A percentile compares a stretch with the other conserved stretches of the same genome.
Conservation (phyloP, 2,888 invertebrate species). For the Caenorhabditis panamensis region DNA sequence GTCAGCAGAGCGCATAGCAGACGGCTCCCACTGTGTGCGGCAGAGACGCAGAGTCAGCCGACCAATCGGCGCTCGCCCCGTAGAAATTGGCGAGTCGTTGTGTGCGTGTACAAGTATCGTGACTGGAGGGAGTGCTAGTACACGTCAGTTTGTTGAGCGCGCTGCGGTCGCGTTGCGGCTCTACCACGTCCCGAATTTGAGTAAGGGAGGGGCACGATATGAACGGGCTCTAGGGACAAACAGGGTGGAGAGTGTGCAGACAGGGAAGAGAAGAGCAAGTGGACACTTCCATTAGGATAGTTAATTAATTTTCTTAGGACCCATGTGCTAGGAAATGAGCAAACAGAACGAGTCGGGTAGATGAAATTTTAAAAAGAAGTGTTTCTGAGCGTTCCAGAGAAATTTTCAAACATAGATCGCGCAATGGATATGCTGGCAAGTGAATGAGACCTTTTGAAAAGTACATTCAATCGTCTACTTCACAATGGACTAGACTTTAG, state of each 20-base stretch:
- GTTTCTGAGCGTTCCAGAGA: too few relatives aligned
- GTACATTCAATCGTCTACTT: background rate
- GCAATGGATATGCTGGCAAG: too few relatives aligned
- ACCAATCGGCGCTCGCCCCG: constrained; percentile 56
- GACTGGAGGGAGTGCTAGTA: constrained; percentile 25
- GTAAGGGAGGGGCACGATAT: background rate
- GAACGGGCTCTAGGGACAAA: background rate
- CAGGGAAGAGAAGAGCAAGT: too few relatives aligned
- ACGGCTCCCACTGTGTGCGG: constrained; percentile 21
- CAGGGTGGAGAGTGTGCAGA: too few relatives aligned
- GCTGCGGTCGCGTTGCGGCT: constrained; percentile 32
- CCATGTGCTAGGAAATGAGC: too few relatives aligned
- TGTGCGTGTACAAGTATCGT: constrained; percentile 12
- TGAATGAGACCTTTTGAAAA: too few relatives aligned
- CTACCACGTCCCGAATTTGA: background rate
- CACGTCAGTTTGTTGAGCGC: constrained; percentile 49
- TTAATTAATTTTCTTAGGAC: too few relatives aligned
- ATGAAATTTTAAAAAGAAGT: too few relatives aligned
- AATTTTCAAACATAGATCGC: too few relatives aligned
- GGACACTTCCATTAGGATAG: too few relatives aligned
- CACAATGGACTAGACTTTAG: background rate
- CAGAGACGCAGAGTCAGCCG: constrained; percentile 49
- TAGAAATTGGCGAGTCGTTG: constrained; percentile 2
- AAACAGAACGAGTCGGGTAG: too few relatives aligned
- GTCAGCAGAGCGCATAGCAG: constrained; percentile 50